Evolutionary conservation across 2,113 vertebrate species (phyloP), one percentile per base, ranked within the genome.

Genomic region (Garra rufa): DNA sequence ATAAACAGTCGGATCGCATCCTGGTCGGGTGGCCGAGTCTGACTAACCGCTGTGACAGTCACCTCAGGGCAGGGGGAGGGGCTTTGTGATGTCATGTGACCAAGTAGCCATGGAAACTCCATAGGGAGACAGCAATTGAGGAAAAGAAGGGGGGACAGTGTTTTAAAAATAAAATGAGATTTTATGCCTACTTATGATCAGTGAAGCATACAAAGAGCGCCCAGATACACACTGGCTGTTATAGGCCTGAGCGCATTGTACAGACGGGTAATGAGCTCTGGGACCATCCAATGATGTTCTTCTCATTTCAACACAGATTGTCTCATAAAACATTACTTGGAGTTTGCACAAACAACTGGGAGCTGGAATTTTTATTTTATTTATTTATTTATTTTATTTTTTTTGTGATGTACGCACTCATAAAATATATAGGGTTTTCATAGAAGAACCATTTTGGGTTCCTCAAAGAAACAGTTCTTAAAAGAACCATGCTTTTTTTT

Each of bases 91-190:
- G 92, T 92, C 92, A 93, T 89, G 90, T 94, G 92, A 94, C 91
- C 84, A 88, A 88, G 89, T 93, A 90, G 85, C 92, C 91, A 93
- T 94, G 89, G 92, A 92, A 94, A 92, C 86, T 90, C 89, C 0
- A 71, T 81, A 87, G 89, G 88, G 85, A 85, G 77, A 80, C 21
- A 75, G 77, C 67, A 50, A 65, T 21, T 73, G 76, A 85, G 75
- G 83, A 26, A 61, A 90, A 50, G 59, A 91, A 86, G 19, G 59
- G 89, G n/a, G 57, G 91, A 59, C 89, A 91, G 81, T 89, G 88
- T 91, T 92, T 92, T 88, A 90, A 92, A 92, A 93, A 91, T 92
- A 93, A 94, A 93, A 93, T 85, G 88, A 90, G 92, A 92, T 94
- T 89, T 93, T 94, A 89, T 93, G 90, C 88, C 88, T 92, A 89